Base-by-base conservation (phyloP, 2,113 vertebrate genomes). In the Pomatorhinus ruficollis region DNA sequence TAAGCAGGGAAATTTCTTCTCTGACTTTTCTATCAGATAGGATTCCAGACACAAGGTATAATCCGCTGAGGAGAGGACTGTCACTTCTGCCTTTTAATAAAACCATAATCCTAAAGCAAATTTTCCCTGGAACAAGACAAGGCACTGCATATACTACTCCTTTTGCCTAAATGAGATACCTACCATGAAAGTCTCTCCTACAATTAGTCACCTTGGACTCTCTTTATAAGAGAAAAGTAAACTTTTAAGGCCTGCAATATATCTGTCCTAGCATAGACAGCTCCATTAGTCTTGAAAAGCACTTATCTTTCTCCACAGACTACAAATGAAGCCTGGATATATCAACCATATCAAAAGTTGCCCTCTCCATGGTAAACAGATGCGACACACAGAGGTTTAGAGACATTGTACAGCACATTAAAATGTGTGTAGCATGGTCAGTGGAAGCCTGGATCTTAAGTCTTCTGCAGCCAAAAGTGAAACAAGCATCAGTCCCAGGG, bases 371-470 rank as follows among this genome's bases (percentile, higher is more conserved):
- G 18, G 22, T 56, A 66, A 78, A 70, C 14, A 77, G 56, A 45
- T 4, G 10, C 14, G 10, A 6, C 2, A 2, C 6, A 10, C 14
- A 18, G 5, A 44, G 15, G 5, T 39, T 83, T n/a, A 39, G 25
- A 63, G 31, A 24, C 12, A 10, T 31, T 0, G 0, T 30, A 56
- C 5, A 64, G 74, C 12, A 59, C 40, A 25, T 42, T 37, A n/a
- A 92, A 90, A 85, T 0, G 4, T 31, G 44, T 52, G 10, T 24
- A 52, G 3, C 11, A 17, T 19, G 16, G 27, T 53, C 37, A 85
- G 8, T 57, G n/a, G 16, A 66, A 79, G 25, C 25, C 77, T 87
- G 63, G 23, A 72, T 42, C 85, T 44, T 52, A 64, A 56, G 39
- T 44, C 10, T 45, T 70, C 56, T 45, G 22, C 6, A 45, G 33